Conservation (phyloP, 2,113 vertebrate genomes). For the Regulus satrapa region DNA sequence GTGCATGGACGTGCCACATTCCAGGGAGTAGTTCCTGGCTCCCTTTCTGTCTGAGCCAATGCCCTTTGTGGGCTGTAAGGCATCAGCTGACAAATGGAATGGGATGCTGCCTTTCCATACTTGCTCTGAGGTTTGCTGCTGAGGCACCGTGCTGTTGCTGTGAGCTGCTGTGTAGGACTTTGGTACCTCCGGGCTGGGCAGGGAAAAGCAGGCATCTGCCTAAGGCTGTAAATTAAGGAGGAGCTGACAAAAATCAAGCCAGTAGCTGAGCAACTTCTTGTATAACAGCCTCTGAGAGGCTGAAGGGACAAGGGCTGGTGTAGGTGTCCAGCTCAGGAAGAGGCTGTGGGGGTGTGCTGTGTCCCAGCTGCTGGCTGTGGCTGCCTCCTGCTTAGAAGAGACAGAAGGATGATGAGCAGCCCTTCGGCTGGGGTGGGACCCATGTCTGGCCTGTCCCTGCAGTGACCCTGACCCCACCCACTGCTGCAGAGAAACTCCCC, state of each 20-base stretch:
- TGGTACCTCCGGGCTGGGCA: background rate
- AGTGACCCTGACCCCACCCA: background rate
- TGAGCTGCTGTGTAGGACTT: background rate
- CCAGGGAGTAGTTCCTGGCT: background rate
- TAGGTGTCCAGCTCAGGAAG: background rate
- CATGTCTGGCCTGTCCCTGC: fast-evolving
- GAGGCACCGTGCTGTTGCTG: background rate
- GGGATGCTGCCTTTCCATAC: background rate
- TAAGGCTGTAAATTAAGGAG: background rate
- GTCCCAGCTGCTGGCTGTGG: background rate
- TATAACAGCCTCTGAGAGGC: background rate
- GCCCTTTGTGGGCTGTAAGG: background rate
- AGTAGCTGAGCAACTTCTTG: background rate
- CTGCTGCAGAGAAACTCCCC: background rate
- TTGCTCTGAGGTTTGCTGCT: background rate
- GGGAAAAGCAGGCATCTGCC: background rate
- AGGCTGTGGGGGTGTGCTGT: background rate
- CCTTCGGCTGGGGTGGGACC: background rate
- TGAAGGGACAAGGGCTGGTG: background rate
- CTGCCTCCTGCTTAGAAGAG: background rate
- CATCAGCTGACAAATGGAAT: background rate
- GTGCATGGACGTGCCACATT: background rate
- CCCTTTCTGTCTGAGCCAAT: background rate
- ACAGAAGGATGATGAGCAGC: background rate
- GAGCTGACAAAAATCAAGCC: background rate